Base-by-base conservation (phyloP, 30 jellyfish, hydroid and myxozoan genomes). In the Phacellophora camtschatica region DNA sequence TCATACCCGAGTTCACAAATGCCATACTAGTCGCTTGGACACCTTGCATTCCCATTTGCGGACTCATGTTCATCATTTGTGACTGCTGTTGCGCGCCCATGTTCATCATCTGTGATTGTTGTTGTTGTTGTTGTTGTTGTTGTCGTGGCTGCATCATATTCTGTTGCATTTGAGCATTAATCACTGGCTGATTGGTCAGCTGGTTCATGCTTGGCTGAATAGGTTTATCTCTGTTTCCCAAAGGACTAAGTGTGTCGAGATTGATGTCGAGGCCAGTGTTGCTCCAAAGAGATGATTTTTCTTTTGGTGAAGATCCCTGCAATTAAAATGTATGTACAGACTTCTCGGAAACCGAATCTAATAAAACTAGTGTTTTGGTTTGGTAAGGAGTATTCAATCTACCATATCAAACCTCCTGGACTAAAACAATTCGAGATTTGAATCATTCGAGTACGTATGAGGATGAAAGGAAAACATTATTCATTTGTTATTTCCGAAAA, bases 231-330 rank as follows among this genome's bases (percentile, higher is more conserved):
- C 84, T 86, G 24, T 86, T 2, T 1, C 89, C 65, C 27, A 88
- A 77, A 1, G 98, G 98, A 23, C 93, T 85, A 6, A 92, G 82
- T n/a, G 85, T 79, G 66, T 92, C 98, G 8, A 92, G 76, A 45
- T 97, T 92, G 75, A 92, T 92, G 54, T 92, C 97, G 36, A 92
- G 88, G 34, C 97, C 96, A 35, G 96, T 82, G 48, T 90, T 84
- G 63, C 89, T 67, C 97, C 97, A 90, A 54, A 90, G 66, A 18
- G 92, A 73, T 45, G 92, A 37, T 55, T 89, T 89, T 48, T 51
- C 85, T 37, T 64, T 46, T 10, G 82, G 53, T 27, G 89, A 22
- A 32, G 34, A 25, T 22, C 57, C 79, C 93, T 75, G 46, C 63
- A 71, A 71, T 7, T 12, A 69, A 55, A n/a, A n/a, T n/a, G n/a